Percentiles rank a stretch among this genome's conserved stretches.
These are phyloP conservation scores for Epirrhoe alternata DNA, from an alignment of 2,888 invertebrate genomes.

Conservation along the genomic window DNA sequence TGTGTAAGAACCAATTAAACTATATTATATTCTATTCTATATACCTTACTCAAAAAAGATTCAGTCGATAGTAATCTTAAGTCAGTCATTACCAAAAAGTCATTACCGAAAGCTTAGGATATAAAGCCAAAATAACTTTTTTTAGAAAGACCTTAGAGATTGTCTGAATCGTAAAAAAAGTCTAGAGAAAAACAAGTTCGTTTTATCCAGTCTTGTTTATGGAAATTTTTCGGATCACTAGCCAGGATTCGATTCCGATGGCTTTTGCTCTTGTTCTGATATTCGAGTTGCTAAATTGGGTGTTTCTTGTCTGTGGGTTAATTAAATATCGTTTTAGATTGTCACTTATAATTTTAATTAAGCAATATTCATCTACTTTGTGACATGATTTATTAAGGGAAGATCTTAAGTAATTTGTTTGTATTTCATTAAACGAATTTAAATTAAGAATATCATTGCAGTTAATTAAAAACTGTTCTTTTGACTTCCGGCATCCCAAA, in stretches of 20 bases:
- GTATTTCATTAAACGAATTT: too few species aligned
- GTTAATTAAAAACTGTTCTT: constrained; percentile 18
- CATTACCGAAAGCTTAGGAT: too few species aligned
- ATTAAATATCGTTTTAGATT: constrained; percentile 40
- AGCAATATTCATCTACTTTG: background rate
- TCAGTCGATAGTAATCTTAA: too few species aligned
- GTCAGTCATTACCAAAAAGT: too few species aligned
- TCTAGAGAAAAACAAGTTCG: background rate
- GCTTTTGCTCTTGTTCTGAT: constrained; percentile 53
- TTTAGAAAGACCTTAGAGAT: too few species aligned
- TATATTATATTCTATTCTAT: too few species aligned
- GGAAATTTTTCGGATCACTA: constrained; percentile 36
- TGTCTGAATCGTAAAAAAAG: too few species aligned
- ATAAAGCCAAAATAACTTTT: too few species aligned
- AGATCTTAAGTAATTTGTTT: background rate
- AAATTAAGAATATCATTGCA: constrained; percentile 1
- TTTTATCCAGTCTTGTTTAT: constrained; percentile 5
- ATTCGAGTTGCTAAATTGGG: constrained; percentile 51
- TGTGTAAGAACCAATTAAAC: too few species aligned
- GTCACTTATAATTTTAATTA: constrained; percentile 23
- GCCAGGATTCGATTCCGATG: constrained; percentile 49
- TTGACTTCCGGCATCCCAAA: constrained; percentile 17
- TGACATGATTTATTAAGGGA: background rate
- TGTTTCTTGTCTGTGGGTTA: constrained; percentile 51
- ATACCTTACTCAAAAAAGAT: too few species aligned